Conservation (phyloP, 2,797 vertebrate genomes). For the Uromys caudimaculatus region DNA sequence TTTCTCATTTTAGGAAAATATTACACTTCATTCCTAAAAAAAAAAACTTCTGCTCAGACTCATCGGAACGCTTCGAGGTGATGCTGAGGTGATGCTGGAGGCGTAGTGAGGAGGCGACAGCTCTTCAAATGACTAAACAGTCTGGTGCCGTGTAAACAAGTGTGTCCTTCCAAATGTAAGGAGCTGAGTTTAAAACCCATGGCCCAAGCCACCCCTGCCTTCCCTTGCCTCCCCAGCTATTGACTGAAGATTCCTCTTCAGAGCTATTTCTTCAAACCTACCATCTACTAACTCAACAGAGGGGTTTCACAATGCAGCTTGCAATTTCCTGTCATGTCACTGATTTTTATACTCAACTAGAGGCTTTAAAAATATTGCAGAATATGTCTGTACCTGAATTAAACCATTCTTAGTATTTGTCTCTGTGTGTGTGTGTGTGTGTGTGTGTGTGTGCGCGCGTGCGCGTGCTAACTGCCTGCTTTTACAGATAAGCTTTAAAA, state of each 20-base stretch:
- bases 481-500: constrained; percentile 43
- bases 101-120: constrained; percentile 15
- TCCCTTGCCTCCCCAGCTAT: constrained; percentile 25
- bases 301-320: constrained; percentile 55
- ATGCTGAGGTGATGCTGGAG: neutral
- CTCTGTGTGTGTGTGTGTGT: neutral
- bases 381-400: constrained; percentile 46
- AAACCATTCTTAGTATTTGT: constrained; percentile 52
- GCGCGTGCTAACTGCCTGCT: constrained; percentile 58
- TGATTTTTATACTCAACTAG: constrained; percentile 46
- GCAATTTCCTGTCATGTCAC: constrained; percentile 70
- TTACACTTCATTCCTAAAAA: constrained; percentile 34
- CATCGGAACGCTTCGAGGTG: neutral
- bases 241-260: constrained; percentile 38
- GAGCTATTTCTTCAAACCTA: constrained; percentile 64
- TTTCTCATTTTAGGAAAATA: constrained; percentile 47
- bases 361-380: constrained; percentile 57
- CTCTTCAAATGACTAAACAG: constrained; percentile 34
- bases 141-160: constrained; percentile 41
- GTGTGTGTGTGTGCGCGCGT: neutral
- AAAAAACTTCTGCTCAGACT: constrained; percentile 9
- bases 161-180: constrained; percentile 50
- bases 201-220: constrained; percentile 29
- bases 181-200: constrained; percentile 5
- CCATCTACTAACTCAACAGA: constrained; percentile 73